Conservation (phyloP, 2,888 invertebrate species). For the Pomacea canaliculata region DNA sequence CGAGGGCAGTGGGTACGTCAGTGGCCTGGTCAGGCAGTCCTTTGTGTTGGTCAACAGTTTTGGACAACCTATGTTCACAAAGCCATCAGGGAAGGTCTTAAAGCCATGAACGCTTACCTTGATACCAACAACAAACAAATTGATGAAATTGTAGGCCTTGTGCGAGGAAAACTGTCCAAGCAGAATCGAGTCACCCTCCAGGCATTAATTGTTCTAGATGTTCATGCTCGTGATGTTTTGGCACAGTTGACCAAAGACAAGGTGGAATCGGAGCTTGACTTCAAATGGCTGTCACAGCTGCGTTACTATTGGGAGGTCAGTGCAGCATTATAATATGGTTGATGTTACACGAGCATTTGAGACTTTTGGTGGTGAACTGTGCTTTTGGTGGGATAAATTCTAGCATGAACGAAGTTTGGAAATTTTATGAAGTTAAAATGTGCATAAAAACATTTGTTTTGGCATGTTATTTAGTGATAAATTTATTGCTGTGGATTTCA, state of each 20-base stretch:
- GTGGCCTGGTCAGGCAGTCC: conserved; percentile 73
- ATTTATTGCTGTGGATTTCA: too few species aligned
- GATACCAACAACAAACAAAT: conserved; percentile 82
- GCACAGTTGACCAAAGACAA: conserved; percentile 57
- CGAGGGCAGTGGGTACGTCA: conserved; percentile 70
- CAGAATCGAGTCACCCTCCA: conserved; percentile 70
- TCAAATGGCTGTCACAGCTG: conserved; percentile 71
- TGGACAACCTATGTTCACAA: conserved; percentile 70
- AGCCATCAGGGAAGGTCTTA: conserved; percentile 58
- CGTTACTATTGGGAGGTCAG: conserved; percentile 72
- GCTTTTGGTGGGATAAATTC: too few species aligned
- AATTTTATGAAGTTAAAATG: too few species aligned
- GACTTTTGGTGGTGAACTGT: too few species aligned
- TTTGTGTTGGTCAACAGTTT: conserved; percentile 67
- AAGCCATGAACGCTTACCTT: conserved; percentile 76
- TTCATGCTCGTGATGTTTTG: conserved; percentile 71
- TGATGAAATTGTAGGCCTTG: conserved; percentile 84
- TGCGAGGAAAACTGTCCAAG: conserved; percentile 73
- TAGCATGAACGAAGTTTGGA: too few species aligned
- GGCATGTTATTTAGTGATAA: too few species aligned
- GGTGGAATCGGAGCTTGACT: conserved; percentile 69
- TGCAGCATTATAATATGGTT: background rate
- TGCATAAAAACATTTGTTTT: too few species aligned
- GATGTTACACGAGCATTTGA: too few species aligned
- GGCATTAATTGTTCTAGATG: conserved; percentile 81